Conservation (phyloP, 2,888 invertebrate genomes). For the Dicyrtoma fusca region DNA sequence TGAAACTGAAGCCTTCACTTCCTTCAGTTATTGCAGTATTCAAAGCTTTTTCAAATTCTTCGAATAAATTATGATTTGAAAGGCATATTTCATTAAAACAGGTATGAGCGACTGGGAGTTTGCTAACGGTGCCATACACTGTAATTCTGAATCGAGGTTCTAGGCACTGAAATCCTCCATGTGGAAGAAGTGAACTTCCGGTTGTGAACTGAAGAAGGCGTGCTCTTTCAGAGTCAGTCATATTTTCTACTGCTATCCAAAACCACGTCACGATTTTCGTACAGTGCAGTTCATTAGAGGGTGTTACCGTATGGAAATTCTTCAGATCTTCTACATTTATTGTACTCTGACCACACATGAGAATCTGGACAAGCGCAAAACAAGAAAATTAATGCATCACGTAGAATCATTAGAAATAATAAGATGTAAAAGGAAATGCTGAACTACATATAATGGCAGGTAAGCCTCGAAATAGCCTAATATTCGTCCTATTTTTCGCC, state of each 20-base stretch:
- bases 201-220: constrained; percentile 62
- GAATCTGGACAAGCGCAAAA: constrained; percentile 58
- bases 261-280: constrained; percentile 59
- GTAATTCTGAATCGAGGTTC: constrained; percentile 90
- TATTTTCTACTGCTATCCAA: constrained; percentile 62
- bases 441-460: not conserved
- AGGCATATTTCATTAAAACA: constrained; percentile 59
- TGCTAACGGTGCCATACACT: constrained; percentile 83
- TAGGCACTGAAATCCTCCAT: constrained; percentile 85
- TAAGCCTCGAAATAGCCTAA: not conserved
- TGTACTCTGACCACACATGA: constrained; percentile 63
- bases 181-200: constrained; percentile 81
- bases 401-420: too few species aligned
- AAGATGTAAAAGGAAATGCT: not conserved
- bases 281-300: constrained; percentile 21
- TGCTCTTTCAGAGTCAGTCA: constrained; percentile 62
- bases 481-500: too few species aligned
- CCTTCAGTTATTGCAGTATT: constrained; percentile 43
- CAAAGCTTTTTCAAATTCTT: constrained; percentile 46
- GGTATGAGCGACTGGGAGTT: constrained; percentile 90
- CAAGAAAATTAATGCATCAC: not conserved
- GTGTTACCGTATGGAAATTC: constrained; percentile 54
- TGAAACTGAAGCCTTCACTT: constrained; percentile 40
- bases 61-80: constrained; percentile 41
- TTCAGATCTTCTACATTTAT: constrained; percentile 62